Base-by-base conservation (phyloP, 2,888 invertebrate species). In the Polyommatus icarus region DNA sequence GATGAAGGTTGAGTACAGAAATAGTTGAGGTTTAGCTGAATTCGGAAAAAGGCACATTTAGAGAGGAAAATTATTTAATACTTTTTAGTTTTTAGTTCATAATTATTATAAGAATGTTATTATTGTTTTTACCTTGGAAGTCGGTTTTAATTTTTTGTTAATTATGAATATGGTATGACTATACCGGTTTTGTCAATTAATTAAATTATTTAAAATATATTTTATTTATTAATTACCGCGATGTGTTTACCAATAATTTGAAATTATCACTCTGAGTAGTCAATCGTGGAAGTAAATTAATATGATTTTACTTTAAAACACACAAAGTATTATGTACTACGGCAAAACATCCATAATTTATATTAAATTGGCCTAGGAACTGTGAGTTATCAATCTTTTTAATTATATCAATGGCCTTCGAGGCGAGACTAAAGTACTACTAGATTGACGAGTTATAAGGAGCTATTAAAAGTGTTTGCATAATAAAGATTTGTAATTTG, bases 381-480 rank as follows among this genome's bases (percentile, higher is more conserved):
- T 79, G 78, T 81, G 79, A 80, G 80, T 80, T 81, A 80, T 79
- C 78, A 81, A 79, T 81, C 81, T 79, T 81, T 76, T 79, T 79
- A 80, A 81, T 81, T 81, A 81, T 79, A 80, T 77, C 75, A 78
- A 75, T 78, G 81, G 79, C 81, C 81, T 81, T 81, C 80, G 78
- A 77, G 78, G 61, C 59, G 78, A 80, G 76, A 77, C 79, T 79
- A 79, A 76, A 71, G 78, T 80, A 79, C 76, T 79, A 77, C 78
- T 79, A 80, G 81, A 79, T 72, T 71, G 77, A 81, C 81, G 79
- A 77, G 80, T 81, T 81, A 79, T 79, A 79, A 79, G 79, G 76
- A 80, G 78, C 77, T 79, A 81, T 81, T 81, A 81, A 83, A 81
- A 79, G 76, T 79, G 80, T 81, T 81, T 81, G 80, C 81, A 81